Conservation (phyloP, 2,797 vertebrate genomes). For the Rhyacichthys aspro region DNA sequence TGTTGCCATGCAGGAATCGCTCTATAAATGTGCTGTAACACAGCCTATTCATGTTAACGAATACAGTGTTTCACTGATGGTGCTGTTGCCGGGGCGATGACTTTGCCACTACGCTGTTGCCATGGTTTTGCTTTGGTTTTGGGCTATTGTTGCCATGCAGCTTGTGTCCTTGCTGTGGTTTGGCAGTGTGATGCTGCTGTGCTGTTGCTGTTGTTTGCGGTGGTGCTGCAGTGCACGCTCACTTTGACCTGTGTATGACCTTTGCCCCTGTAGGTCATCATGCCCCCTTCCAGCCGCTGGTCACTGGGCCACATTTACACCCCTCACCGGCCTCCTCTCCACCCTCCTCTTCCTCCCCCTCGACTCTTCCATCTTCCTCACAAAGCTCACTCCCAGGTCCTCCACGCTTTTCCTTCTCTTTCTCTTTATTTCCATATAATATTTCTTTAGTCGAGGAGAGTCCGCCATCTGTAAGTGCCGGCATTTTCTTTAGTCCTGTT, state of each 20-base stretch:
- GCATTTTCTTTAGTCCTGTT: slow-evolving; percentile 39
- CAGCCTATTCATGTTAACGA: slow-evolving; percentile 43
- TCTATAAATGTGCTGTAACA: slow-evolving; percentile 47
- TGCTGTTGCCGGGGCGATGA: slow-evolving; percentile 55
- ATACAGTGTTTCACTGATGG: slow-evolving; percentile 36
- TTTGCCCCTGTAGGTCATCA: slow-evolving; percentile 79
- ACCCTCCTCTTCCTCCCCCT: slow-evolving; percentile 83
- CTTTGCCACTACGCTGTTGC: slow-evolving; percentile 54
- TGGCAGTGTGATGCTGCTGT: slow-evolving; percentile 27
- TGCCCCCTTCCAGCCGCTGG: slow-evolving; percentile 80
- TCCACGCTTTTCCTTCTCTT: slow-evolving; percentile 71
- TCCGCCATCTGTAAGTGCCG: slow-evolving; percentile 46
- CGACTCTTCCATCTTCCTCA: slow-evolving; percentile 82
- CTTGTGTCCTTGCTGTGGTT: slow-evolving; percentile 38
- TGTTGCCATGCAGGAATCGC: slow-evolving; percentile 54
- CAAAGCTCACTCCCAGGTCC: slow-evolving; percentile 81
- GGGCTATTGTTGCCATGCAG: slow-evolving; percentile 44
- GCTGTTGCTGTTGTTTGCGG: slow-evolving; percentile 27
- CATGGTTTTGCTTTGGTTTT: slow-evolving; percentile 58
- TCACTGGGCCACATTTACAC: slow-evolving; percentile 84
- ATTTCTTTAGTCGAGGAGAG: slow-evolving; percentile 30
- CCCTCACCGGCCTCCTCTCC: slow-evolving; percentile 83
- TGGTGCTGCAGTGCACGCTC: slow-evolving; percentile 31
- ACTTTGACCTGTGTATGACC: slow-evolving; percentile 75
- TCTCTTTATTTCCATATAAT: slow-evolving; percentile 48